Evolutionary conservation across 1,140 invertebrate genomes (phyloP), one percentile per base, ranked within the genome.

Genomic region (Bombus superbus): DNA sequence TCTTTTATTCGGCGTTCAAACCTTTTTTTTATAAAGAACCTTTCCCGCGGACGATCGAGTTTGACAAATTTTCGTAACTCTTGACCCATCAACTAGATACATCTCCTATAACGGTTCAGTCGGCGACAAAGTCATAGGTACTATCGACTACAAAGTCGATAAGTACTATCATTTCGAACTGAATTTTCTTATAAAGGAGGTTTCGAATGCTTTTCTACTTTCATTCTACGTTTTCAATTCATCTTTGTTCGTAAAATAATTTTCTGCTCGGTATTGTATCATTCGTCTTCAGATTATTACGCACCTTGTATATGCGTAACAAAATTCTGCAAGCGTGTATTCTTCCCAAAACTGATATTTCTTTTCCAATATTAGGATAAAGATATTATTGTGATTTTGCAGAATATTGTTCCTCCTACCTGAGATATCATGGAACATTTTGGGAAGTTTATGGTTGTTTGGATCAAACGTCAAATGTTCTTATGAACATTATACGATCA

Each of bases 371-470:
- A n/a, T 62, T 62, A 62, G 13, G 13, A 62, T 4, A 13, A n/a
- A 73, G 68, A 68, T 9, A 8, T 73, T 38, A 57, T 88, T 79
- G 3, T 75, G 35, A 44, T 76, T 81, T 32, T 81, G 95, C 93
- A 97, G 97, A 93, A 95, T 98, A 87, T 92, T 97, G 69, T 94
- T 98, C 64, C 96, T 98, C 57, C 90, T 98, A 44, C 97, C 97
- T 11, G 98, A 98, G 95, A 95, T 97, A 32, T 96, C 95, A 2
- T 97, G 98, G 95, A 98, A 98, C 91, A 95, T 97, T 73, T 95
- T 98, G 92, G 98, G 98, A 18, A 97, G 97, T 8, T 96, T 98
- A 91, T 98, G 98, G 98, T 96, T 97, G 64, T 97, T 98, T 92
- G 97, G 97, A 87, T 96, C 97, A 81, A 93, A 96, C 22, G 96